Evolutionary conservation across 2,797 vertebrate genomes (phyloP).

Genomic region (Arrhamphus sclerolepis): DNA sequence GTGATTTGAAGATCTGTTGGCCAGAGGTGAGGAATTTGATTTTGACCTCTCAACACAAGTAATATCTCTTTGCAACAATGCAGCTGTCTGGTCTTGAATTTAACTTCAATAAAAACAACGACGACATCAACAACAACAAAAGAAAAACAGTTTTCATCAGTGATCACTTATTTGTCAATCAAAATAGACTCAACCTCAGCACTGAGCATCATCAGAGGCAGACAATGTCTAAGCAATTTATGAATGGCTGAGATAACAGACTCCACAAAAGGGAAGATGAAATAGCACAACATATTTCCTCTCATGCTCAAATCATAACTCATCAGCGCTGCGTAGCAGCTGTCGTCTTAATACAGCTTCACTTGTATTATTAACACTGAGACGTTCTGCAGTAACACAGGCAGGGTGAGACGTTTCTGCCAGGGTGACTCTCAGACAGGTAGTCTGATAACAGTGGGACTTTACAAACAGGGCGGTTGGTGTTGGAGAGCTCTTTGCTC

Average conservation of each 20-base stretch:
- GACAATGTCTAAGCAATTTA: constrained; percentile 52
- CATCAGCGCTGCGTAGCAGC: constrained; percentile 27
- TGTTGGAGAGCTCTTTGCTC: constrained; percentile 56
- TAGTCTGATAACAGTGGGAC: constrained; percentile 33
- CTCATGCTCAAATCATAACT: constrained; percentile 50
- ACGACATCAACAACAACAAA: too few species aligned
- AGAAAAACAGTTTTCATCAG: constrained; percentile 24
- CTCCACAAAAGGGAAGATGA: constrained; percentile 57
- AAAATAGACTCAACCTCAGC: constrained; percentile 50
- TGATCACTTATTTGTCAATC: constrained; percentile 56
- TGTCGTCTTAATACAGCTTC: constrained; percentile 40
- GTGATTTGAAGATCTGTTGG: constrained; percentile 18
- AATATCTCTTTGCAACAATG: constrained; percentile 1
- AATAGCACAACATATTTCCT: constrained; percentile 58
- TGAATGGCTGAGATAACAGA: constrained; percentile 57
- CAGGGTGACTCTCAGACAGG: constrained; percentile 42
- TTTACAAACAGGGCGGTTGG: constrained; percentile 56
- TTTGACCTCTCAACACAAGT: constrained; percentile 11
- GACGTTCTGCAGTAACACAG: constrained; percentile 9
- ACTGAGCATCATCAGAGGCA: constrained; percentile 32
- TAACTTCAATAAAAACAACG: constrained; percentile 32
- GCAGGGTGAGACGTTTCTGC: constrained; percentile 12
- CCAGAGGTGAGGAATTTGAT: not conserved
- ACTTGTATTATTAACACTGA: constrained; percentile 23
- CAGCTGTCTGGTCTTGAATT: constrained; percentile 15